phyloP scores from a whole-genome alignment of 2,113 vertebrate genomes.

The Hydrochoerus hydrochaeris region DNA sequence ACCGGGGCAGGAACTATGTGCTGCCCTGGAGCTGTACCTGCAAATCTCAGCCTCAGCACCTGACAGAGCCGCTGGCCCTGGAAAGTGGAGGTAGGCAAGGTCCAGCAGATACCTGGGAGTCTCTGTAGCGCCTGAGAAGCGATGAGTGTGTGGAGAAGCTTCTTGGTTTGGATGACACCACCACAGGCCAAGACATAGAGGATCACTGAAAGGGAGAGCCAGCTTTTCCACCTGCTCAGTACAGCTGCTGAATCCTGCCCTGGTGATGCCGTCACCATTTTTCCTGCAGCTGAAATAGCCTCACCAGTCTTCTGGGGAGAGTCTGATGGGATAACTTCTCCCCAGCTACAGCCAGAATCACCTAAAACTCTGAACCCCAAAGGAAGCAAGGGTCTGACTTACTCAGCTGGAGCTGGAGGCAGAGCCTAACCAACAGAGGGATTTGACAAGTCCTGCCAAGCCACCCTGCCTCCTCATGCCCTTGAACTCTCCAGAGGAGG shows the following conservation, averaged over 20 bases:
- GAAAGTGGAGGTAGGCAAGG: constrained; percentile 55
- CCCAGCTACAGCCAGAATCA: not conserved
- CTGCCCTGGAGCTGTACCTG: not conserved
- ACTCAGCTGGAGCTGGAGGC: not conserved
- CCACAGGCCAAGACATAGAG: not conserved
- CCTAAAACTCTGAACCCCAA: not conserved
- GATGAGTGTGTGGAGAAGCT: constrained; percentile 68
- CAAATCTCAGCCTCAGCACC: constrained; percentile 11
- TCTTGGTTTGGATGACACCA: not conserved
- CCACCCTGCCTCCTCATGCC: constrained; percentile 70
- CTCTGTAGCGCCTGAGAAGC: constrained; percentile 72
- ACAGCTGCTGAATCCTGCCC: constrained; percentile 44
- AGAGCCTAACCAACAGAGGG: not conserved
- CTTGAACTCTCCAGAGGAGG: constrained; percentile 6
- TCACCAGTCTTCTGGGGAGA: not conserved
- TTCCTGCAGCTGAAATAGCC: constrained; percentile 45
- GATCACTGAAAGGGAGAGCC: not conserved
- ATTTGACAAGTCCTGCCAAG: constrained; percentile 67
- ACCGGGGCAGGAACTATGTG: not conserved
- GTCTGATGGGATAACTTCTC: not conserved
- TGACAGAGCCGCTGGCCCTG: constrained; percentile 9
- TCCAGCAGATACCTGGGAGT: constrained; percentile 46
- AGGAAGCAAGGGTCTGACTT: not conserved
- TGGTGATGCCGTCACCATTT: constrained; percentile 70
- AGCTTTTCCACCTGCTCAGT: constrained; percentile 37